Base-by-base conservation (phyloP, 2,797 vertebrate species). In the Sebastes wilsoni region DNA sequence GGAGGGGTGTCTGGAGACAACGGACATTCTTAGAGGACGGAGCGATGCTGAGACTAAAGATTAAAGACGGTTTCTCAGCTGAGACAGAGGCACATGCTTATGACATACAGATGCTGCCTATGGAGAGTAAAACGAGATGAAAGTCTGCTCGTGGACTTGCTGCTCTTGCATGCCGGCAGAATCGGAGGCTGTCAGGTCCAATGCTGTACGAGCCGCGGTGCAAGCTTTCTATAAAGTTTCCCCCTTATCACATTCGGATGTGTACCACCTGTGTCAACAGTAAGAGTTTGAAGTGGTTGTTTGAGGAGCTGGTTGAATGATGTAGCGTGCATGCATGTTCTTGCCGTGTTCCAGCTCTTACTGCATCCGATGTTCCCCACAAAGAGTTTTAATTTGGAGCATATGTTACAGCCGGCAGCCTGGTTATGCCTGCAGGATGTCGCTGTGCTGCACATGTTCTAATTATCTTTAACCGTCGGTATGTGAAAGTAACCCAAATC, bases 71-170 rank as follows among this genome's bases (percentile, higher is more conserved):
- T 32, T 42, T 82, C 75, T 68, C 66, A 30, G 86, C 76, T 42
- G 77, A 78, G 79, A 84, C 75, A 34, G 80, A 82, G 80, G 27
- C 30, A 52, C 69, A 70, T 62, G 78, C 66, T 93, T 87, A 94
- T 91, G 85, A 90, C 80, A 88, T 89, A 88, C 92, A 94, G 90
- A 93, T 93, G 93, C 87, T 69, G 80, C 66, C 54, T 73, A 10
- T 7, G 27, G 22, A 65, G 55, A 38, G 64, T 77, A 73, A 42
- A 42, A 62, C 16, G 70, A 86, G 78, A 85, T 88, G 75, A 90
- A 92, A 88, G 91, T 68, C 34, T 58, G 27, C 6, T 56, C 4
- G 32, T 42, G 58, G 59, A 62, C 7, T 36, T 12, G 64, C 60
- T 85, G 82, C 55, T 66, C 74, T 58, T 49, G 66, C 76, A 78